Evolutionary conservation across 2,888 invertebrate species (phyloP).

Genomic region (Leptopterna dolabrata): DNA sequence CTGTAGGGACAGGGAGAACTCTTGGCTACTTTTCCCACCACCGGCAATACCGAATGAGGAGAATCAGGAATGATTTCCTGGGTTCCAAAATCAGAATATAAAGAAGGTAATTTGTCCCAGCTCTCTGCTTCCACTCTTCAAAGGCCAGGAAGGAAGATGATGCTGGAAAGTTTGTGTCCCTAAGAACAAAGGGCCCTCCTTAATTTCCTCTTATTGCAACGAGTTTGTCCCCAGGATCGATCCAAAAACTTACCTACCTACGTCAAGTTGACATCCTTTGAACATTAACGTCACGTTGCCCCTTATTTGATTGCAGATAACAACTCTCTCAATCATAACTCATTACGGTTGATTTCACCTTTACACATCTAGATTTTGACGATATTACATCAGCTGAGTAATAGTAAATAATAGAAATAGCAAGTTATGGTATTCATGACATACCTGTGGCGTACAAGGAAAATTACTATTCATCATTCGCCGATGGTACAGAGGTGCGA

Average conservation of each 20-base stretch:
- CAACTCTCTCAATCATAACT: background rate
- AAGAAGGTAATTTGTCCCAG: background rate
- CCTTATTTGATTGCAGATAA: background rate
- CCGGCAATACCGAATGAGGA: background rate
- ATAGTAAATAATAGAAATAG: too few species aligned
- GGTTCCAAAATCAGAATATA: background rate
- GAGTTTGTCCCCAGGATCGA: background rate
- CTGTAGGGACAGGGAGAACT: too few species aligned
- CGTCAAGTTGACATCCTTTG: background rate
- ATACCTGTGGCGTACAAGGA: too few species aligned
- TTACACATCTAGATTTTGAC: background rate
- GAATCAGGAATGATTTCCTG: background rate
- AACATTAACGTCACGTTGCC: background rate
- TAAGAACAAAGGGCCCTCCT: background rate
- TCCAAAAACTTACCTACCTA: background rate
- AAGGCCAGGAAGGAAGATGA: background rate
- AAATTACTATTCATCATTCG: too few species aligned
- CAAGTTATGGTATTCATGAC: too few species aligned
- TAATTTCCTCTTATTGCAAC: background rate
- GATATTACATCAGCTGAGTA: too few species aligned
- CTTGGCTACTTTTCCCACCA: background rate
- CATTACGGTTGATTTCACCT: background rate
- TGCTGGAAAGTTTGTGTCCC: background rate
- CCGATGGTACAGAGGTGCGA: too few species aligned
- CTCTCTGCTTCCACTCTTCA: background rate